Base-by-base conservation (phyloP, 2,113 vertebrate species). In the Setophaga petechia region DNA sequence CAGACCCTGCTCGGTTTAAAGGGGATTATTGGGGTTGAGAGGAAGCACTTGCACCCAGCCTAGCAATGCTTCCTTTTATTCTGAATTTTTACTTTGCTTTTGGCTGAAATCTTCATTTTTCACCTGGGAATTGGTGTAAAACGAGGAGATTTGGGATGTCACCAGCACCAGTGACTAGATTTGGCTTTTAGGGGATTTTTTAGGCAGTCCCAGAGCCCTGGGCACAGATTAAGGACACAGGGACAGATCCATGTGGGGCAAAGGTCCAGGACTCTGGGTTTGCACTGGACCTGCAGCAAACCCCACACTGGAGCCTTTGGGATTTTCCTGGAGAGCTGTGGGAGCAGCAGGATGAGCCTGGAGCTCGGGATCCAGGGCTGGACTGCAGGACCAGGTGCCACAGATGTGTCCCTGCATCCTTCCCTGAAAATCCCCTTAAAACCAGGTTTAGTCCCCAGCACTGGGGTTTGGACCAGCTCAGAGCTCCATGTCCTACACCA, bases 281-380 rank as follows among this genome's bases (percentile, higher is more conserved):
- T 12, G 54, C 33, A 37, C 37, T 37, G 37, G 9, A 37, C 37
- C 37, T 37, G 37, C 37, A 37, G 37, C 37, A 37, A 66, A 14
- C 9, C 10, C 27, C 13, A 21, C 4, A 2, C 8, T 11, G 47
- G 55, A 49, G 31, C 4, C 7, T 66, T 49, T 37, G 14, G 27
- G 8, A 23, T 47, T 20, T 47, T 22, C 58, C 75, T 22, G 59
- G 39, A 15, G 43, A 62, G 41, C n/a, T 39, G 31, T 19, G 2
- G 35, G 5, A 10, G 0, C 12, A 2, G 57, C 10, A 4, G 72
- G 37, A 1, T 25, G 49, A 15, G n/a, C 54, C 0, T 9, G 61
- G 44, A 44, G 24, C 8, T 0, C 17, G 8, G 68, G 24, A 37
- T 8, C 8, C 5, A 5, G 0, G 4, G 21, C 23, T 5, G 7